Base-by-base conservation (phyloP, 2,113 vertebrate species). In the Cheilinus undulatus region DNA sequence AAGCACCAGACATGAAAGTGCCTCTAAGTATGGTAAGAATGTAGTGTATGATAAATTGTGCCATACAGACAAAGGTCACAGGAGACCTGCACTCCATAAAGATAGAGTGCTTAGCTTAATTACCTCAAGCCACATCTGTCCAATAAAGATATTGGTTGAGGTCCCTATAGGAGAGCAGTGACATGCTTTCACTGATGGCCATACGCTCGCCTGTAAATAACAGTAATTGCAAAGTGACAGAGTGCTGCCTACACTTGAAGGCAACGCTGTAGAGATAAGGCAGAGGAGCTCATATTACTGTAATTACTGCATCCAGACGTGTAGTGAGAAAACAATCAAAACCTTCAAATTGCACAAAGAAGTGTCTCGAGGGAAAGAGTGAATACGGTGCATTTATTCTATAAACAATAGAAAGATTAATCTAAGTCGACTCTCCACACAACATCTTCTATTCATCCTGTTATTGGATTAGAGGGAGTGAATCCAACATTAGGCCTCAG, bases 391-490 rank as follows among this genome's bases (percentile, higher is more conserved):
- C 11, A 69, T 27, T 76, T 59, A 52, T 52, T 69, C 34, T 19
- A 28, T 12, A 76, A 69, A 73, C 74, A 85, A 83, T 73, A 58
- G 56, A 58, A 77, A 81, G 69, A 86, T 80, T 57, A 65, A 82
- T 80, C 61, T 66, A 46, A 69, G 27, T 78, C 19, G 2, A 51
- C 30, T 38, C 49, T 67, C 34, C 26, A n/a, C 68, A 34, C 40
- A 64, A 63, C 69, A 46, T 62, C 60, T 69, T 38, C 42, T 19
- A 69, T 80, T 79, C 38, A 79, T 57, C 28, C 27, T 61, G 11
- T 86, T 69, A 87, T 75, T 73, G 80, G 83, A 90, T 89, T 83
- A 86, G 32, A 68, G 65, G 26, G n/a, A 65, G 59, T 56, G 58
- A 77, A 71, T 82, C 56, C 60, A 79, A 66, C 72, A 78, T 73